These are phyloP conservation scores for Quadriops clusia DNA, from an alignment of 2,888 invertebrate genomes.

Conservation along the genomic window DNA sequence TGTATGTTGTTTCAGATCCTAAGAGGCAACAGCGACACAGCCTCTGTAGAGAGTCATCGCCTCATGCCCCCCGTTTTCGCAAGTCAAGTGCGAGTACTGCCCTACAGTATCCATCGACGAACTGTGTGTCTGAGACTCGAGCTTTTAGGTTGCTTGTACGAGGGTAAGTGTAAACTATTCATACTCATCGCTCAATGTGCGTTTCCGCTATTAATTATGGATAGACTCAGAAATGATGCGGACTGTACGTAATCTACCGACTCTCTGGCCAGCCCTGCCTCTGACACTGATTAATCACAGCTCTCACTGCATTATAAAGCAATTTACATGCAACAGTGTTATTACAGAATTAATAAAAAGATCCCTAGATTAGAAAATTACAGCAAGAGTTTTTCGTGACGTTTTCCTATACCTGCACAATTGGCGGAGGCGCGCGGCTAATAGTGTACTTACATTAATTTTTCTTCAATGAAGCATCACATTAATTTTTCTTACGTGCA, in stretches of 20 bases:
- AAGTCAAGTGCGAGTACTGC: constrained; percentile 56
- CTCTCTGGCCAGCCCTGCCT: constrained; percentile 15
- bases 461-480: too few relatives aligned
- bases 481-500: too few relatives aligned
- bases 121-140: constrained; percentile 68
- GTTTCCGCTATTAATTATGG: constrained; percentile 25
- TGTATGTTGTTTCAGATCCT: constrained; percentile 61
- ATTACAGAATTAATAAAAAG: too few relatives aligned
- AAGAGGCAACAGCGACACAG: constrained; percentile 62
- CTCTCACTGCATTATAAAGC: constrained; percentile 19
- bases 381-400: too few relatives aligned
- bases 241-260: constrained; percentile 18
- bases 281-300: constrained; percentile 23
- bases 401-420: too few relatives aligned
- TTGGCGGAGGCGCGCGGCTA: too few relatives aligned
- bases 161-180: constrained; percentile 43
- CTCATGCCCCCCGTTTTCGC: constrained; percentile 62
- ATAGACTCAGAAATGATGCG: constrained; percentile 22
- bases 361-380: too few relatives aligned
- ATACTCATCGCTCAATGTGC: constrained; percentile 24
- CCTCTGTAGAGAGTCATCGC: constrained; percentile 52
- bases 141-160: constrained; percentile 57
- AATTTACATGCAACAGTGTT: constrained; percentile 17
- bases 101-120: constrained; percentile 56
- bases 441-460: too few relatives aligned